A percentile compares a stretch with the other conserved stretches of the same genome.
Evolutionary conservation across 37 sponge, comb jelly and placozoan species (phyloP).

Genomic region (Cliona cf. orientalis): DNA sequence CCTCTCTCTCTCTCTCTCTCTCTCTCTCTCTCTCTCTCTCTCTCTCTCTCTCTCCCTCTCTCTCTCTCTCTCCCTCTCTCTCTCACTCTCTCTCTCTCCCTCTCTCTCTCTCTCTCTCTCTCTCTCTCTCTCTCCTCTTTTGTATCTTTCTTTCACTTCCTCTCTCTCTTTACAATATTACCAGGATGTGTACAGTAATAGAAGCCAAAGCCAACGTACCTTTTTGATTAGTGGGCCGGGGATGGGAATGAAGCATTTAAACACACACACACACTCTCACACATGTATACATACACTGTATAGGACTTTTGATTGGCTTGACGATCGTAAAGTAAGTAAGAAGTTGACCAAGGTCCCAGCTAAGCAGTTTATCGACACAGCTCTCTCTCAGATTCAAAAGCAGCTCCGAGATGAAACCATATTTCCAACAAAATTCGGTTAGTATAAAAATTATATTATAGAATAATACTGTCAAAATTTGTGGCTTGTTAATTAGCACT

Average conservation of each 20-base stretch:
- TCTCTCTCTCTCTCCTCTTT: too few relatives aligned
- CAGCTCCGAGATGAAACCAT: conserved; percentile 67
- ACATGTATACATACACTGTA: not conserved
- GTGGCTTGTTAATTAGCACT: not conserved
- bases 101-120: too few relatives aligned
- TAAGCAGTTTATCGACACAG: conserved; percentile 76
- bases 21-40: conserved; percentile 33
- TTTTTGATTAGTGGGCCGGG: too few relatives aligned
- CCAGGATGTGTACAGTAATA: too few relatives aligned
- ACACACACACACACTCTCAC: conserved; percentile 20
- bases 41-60: conserved; percentile 23
- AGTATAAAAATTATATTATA: conserved; percentile 2
- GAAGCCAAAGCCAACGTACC: too few relatives aligned
- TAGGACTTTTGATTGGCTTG: conserved; percentile 74
- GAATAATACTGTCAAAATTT: not conserved
- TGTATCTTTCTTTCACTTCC: too few relatives aligned
- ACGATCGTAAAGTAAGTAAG: conserved; percentile 62
- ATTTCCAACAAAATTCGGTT: conserved; percentile 91
- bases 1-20: conserved; percentile 32
- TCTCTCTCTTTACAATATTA: too few relatives aligned
- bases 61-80: conserved; percentile 10
- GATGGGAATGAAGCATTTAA: not conserved
- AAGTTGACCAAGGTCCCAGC: conserved; percentile 69
- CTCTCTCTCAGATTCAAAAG: conserved; percentile 75
- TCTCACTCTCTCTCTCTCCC: too few relatives aligned